Percentiles rank a stretch among this genome's conserved stretches.
These are phyloP conservation scores for Spatulosminthurus flaviceps DNA, from an alignment of 2,888 invertebrate genomes.

Conservation along the genomic window DNA sequence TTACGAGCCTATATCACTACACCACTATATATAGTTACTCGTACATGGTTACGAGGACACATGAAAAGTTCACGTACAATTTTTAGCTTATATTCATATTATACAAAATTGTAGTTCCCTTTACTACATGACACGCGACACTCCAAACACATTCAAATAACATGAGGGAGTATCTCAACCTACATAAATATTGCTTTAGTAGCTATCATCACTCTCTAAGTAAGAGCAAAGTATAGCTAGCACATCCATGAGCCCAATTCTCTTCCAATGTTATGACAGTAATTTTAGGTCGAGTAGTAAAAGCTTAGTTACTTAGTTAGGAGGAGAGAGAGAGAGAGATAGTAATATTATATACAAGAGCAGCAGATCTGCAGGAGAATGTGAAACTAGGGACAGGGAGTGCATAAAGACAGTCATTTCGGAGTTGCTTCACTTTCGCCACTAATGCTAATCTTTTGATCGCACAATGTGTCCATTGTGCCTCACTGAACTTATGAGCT, in stretches of 20 bases:
- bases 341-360: neutral
- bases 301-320: neutral
- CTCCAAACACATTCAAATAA: neutral
- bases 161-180: too few species aligned
- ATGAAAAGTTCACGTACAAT: too few species aligned
- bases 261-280: slow-evolving; percentile 6
- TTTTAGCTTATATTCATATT: too few species aligned
- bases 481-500: slow-evolving; percentile 22
- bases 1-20: slow-evolving; percentile 24
- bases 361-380: slow-evolving; percentile 9
- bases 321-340: neutral
- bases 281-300: neutral
- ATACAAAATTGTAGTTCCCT: too few species aligned
- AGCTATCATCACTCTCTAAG: too few species aligned
- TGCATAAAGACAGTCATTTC: slow-evolving; percentile 27
- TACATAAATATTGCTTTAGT: too few species aligned
- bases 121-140: too few species aligned
- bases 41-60: slow-evolving; percentile 22
- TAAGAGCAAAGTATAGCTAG: too few species aligned
- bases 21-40: neutral
- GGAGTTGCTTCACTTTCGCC: slow-evolving; percentile 21
- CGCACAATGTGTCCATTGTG: slow-evolving; percentile 27
- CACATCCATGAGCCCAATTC: too few species aligned
- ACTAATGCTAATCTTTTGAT: slow-evolving; percentile 43
- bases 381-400: neutral